Conservation (phyloP, 2,888 invertebrate species). For the Drosophila testacea region DNA sequence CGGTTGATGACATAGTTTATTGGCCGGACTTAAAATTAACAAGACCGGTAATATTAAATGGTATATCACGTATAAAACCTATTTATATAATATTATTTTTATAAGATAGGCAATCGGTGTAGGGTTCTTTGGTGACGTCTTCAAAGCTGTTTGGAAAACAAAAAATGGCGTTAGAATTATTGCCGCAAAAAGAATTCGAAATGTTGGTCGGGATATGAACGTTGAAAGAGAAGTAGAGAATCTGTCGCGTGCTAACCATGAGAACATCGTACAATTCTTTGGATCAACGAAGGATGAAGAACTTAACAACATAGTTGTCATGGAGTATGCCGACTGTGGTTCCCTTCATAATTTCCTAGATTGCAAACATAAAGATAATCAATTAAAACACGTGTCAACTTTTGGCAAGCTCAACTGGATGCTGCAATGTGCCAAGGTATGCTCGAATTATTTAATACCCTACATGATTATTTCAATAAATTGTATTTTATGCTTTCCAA, state of each 20-base stretch:
- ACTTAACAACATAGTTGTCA: background rate
- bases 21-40: background rate
- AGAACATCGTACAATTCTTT: constrained; percentile 15
- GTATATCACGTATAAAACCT: background rate
- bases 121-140: background rate
- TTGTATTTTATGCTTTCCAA: background rate
- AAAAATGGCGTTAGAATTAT: background rate
- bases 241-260: constrained; percentile 5
- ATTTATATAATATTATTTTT: background rate
- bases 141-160: background rate
- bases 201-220: background rate
- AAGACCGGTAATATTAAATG: background rate
- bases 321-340: constrained; percentile 34
- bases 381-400: background rate
- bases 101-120: background rate
- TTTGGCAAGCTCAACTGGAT: constrained; percentile 20
- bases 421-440: constrained; percentile 28
- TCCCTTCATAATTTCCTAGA: constrained; percentile 14
- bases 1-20: background rate
- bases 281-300: background rate
- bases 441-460: background rate
- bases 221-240: constrained; percentile 13
- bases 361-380: background rate
- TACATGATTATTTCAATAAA: background rate
- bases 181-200: constrained; percentile 2